Conservation (phyloP, 1,140 invertebrate species). For the Cataglyphis hispanica region DNA sequence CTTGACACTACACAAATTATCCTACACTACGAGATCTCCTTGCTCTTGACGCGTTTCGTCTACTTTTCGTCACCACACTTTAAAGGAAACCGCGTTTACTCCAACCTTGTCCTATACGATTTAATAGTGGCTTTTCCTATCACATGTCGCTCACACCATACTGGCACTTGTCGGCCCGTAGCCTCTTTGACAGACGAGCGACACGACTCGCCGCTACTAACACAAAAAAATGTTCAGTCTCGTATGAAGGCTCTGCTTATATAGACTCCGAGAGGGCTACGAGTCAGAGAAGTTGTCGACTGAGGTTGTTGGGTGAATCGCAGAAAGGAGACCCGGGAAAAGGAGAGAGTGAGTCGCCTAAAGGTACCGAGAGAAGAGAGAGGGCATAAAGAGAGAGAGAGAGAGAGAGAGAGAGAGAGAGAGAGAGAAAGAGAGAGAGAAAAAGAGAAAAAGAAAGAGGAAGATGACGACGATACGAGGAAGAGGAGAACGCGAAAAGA, state of each 20-base stretch:
- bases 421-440: slow-evolving; percentile 48
- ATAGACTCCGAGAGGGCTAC: slow-evolving; percentile 83
- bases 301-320: slow-evolving; percentile 78
- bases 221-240: slow-evolving; percentile 84
- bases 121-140: slow-evolving; percentile 57
- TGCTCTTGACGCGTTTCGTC: neutral
- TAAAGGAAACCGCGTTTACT: slow-evolving; percentile 57
- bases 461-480: slow-evolving; percentile 13
- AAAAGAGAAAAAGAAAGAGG: slow-evolving; percentile 39
- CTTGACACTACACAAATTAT: slow-evolving; percentile 72
- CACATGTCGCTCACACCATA: slow-evolving; percentile 78
- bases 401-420: neutral
- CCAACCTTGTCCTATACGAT: slow-evolving; percentile 54
- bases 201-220: slow-evolving; percentile 64
- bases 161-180: slow-evolving; percentile 62
- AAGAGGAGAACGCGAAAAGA: slow-evolving; percentile 66
- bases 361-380: slow-evolving; percentile 24
- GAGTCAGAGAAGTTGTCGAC: slow-evolving; percentile 57
- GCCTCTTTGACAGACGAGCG: slow-evolving; percentile 58
- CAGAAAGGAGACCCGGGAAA: slow-evolving; percentile 70
- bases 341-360: slow-evolving; percentile 68
- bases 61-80: slow-evolving; percentile 55
- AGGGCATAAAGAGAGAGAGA: slow-evolving; percentile 1
- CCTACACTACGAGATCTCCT: slow-evolving; percentile 22
- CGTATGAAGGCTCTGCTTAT: slow-evolving; percentile 81